phyloP scores from a whole-genome alignment of 2,113 vertebrate species.

The Sterna hirundo region DNA sequence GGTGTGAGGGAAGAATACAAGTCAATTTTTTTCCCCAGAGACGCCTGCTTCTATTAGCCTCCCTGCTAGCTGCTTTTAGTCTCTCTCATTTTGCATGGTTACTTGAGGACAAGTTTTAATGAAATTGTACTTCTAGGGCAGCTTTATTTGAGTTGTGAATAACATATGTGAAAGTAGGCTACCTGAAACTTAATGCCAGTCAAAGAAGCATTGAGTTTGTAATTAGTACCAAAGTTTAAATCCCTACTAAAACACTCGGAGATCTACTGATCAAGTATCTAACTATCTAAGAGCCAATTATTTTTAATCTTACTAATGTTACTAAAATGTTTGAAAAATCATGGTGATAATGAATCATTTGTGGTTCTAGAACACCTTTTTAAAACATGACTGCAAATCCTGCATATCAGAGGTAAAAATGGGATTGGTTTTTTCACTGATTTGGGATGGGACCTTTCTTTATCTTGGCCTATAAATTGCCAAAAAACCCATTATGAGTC shows the following conservation, averaged over 20 bases:
- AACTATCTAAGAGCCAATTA: background rate
- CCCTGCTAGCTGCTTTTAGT: background rate
- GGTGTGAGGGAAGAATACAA: background rate
- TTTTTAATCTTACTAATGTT: background rate
- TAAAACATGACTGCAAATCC: background rate
- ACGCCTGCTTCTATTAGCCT: background rate
- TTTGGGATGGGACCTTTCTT: background rate
- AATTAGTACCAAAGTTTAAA: background rate
- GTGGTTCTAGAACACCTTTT: background rate
- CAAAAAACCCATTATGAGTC: background rate
- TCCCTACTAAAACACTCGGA: background rate
- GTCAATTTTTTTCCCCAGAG: background rate
- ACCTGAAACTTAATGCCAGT: background rate
- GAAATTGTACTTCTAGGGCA: slow-evolving; percentile 31
- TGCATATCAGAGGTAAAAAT: background rate
- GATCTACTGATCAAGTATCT: background rate
- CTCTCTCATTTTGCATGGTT: slow-evolving; percentile 1
- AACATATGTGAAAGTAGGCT: slow-evolving; percentile 23
- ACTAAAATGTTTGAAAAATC: background rate
- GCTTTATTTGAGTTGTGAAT: slow-evolving; percentile 23
- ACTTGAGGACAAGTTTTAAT: slow-evolving; percentile 42
- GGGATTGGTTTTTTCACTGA: background rate
- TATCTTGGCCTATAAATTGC: background rate
- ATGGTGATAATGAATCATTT: background rate
- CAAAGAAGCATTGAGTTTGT: background rate